phyloP scores from a whole-genome alignment of 1,140 invertebrate genomes.

The Heliothis virescens region DNA sequence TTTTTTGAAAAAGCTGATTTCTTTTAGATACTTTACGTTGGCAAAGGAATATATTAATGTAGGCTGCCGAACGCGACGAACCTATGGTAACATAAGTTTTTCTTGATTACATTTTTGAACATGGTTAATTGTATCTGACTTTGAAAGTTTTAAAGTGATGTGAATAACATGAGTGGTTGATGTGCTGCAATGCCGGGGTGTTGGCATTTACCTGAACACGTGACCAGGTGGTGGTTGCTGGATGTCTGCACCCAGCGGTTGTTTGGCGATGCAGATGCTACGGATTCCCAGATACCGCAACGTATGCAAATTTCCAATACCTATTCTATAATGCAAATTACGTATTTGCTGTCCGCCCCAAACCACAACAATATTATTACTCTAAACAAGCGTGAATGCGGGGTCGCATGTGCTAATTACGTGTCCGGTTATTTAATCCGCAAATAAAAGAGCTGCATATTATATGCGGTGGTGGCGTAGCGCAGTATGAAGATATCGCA shows the following conservation, averaged over 20 bases:
- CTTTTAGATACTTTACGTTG: not conserved
- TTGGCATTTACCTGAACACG: conserved; percentile 83
- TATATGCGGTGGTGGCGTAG: conserved; percentile 9
- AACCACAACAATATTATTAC: conserved; percentile 15
- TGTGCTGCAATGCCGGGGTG: conserved; percentile 75
- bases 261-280: conserved; percentile 72
- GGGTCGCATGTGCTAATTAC: conserved; percentile 39
- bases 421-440: conserved; percentile 42
- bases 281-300: conserved; percentile 81
- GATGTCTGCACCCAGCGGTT: conserved; percentile 80
- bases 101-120: not conserved
- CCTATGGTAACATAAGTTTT: too few species aligned
- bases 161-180: conserved; percentile 28
- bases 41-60: too few species aligned
- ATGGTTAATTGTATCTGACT: not conserved
- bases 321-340: not conserved
- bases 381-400: not conserved
- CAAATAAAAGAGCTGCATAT: conserved; percentile 39
- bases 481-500: conserved; percentile 50
- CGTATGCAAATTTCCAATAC: conserved; percentile 64
- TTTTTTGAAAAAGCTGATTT: conserved; percentile 1
- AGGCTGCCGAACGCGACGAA: too few species aligned
- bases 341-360: conserved; percentile 4
- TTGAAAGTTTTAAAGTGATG: conserved; percentile 19
- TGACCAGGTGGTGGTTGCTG: conserved; percentile 84